A percentile compares a stretch with the other conserved stretches of the same genome.
Evolutionary conservation across 1,140 invertebrate genomes (phyloP).

Genomic region (Aphidius ervi): DNA sequence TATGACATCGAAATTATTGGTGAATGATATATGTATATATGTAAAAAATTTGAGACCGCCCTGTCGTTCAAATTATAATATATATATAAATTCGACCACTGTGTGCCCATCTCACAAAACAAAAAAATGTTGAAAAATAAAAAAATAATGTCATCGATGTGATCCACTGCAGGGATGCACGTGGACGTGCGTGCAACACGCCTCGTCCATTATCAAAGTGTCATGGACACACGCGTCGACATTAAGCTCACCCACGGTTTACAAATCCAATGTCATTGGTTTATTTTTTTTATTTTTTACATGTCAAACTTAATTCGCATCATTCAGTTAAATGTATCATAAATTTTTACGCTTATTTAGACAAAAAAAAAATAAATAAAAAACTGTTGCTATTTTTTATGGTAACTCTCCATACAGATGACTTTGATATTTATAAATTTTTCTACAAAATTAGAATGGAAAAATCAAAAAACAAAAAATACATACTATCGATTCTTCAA

Average conservation of each 20-base stretch:
- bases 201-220: slow-evolving; percentile 26
- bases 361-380: too few relatives aligned
- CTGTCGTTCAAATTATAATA: too few relatives aligned
- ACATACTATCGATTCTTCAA: too few relatives aligned
- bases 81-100: too few relatives aligned
- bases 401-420: too few relatives aligned
- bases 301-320: not conserved
- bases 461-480: too few relatives aligned
- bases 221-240: slow-evolving; percentile 20
- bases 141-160: slow-evolving; percentile 15
- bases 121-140: not conserved
- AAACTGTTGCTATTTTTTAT: too few relatives aligned
- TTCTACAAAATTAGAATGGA: too few relatives aligned
- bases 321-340: not conserved
- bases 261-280: not conserved
- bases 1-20: slow-evolving; percentile 10
- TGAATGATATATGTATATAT: not conserved
- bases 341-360: too few relatives aligned
- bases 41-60: too few relatives aligned
- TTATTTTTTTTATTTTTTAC: not conserved
- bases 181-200: slow-evolving; percentile 23
- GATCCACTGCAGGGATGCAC: slow-evolving; percentile 12
- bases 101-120: not conserved
- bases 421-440: too few relatives aligned
- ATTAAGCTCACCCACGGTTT: not conserved